Base-by-base conservation (phyloP, 2,888 invertebrate species). In the Sarcophaga variegata region DNA sequence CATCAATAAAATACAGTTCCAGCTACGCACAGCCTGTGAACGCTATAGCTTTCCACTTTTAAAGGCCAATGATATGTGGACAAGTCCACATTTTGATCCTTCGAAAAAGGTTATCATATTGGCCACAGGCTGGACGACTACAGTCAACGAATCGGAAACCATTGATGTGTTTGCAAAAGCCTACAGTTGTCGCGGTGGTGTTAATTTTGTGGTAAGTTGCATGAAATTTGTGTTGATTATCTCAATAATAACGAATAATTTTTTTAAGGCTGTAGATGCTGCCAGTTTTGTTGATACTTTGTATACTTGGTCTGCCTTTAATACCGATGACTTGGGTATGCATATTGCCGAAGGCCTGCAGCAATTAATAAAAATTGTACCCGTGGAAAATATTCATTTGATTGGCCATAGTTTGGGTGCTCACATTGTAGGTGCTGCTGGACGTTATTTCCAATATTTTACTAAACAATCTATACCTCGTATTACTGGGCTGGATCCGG, bases 331-430 rank as follows among this genome's bases (percentile, higher is more conserved):
- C 70, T 91, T 93, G 78, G 93, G 93, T 3, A 88, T 89, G 81
- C 88, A 89, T 49, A 88, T 93, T 22, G 93, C 91, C 0, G 83
- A 87, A 14, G 93, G 91, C 5, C 69, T 93, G 76, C 89, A 89
- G 12, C 90, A 91, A 82, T 84, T 93, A 17, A 71, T 90, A n/a
- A 89, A 92, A 47, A 81, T 91, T 63, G 90, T 92, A 12, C 90
- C 91, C 0, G 70, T 90, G 12, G 87, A 91, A 2, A 91, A 91
- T 49, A 91, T 93, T n/a, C 93, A 93, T 87, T 86, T 93, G 47
- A 93, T 93, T 82, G 93, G 93, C 2, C 93, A 93, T 62, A 93
- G 93, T 81, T 88, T 93, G 87, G 93, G 93, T 6, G 93, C 93
- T 1, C 94, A 93, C 54, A 93, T 93, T 80, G 89, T 91, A 64